Evolutionary conservation across 1,140 invertebrate species (phyloP).

Genomic region (Ceratoteleas bidentatus): DNA sequence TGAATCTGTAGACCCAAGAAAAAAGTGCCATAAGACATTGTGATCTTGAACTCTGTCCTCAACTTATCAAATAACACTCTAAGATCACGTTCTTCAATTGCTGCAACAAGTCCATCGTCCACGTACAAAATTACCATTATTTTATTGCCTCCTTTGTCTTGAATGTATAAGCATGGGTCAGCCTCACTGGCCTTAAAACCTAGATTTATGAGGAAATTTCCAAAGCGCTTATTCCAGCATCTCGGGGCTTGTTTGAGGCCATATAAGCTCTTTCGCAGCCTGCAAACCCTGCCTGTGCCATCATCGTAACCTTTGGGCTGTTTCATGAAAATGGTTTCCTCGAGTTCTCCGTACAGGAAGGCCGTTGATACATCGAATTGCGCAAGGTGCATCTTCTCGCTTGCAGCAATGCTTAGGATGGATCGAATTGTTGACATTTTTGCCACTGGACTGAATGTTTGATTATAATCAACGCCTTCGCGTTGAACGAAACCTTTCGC

Average conservation of each 20-base stretch:
- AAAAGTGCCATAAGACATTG: conserved; percentile 47
- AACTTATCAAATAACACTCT: conserved; percentile 59
- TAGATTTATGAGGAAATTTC: conserved; percentile 66
- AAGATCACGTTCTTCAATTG: conserved; percentile 53
- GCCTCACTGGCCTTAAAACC: conserved; percentile 69
- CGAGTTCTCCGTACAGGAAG: conserved; percentile 27
- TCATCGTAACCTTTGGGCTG: conserved; percentile 73
- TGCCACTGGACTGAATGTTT: conserved; percentile 40
- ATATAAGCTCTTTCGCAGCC: conserved; percentile 75
- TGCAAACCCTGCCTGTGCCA: conserved; percentile 60
- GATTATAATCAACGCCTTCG: conserved; percentile 36
- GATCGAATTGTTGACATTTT: conserved; percentile 24
- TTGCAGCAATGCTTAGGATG: conserved; percentile 19
- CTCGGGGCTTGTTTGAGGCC: conserved; percentile 78
- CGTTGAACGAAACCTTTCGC: conserved; percentile 32
- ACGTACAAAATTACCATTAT: conserved; percentile 66
- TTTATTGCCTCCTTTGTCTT: too few relatives aligned
- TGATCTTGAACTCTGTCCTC: conserved; percentile 68
- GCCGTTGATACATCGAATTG: conserved; percentile 33
- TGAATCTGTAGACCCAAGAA: conserved; percentile 71
- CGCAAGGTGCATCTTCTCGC: conserved; percentile 9
- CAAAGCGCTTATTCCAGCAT: conserved; percentile 73
- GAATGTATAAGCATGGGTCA: conserved; percentile 66
- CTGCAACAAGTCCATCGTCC: conserved; percentile 75
- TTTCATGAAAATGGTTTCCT: conserved; percentile 41